Percentiles rank a stretch among this genome's conserved stretches.
Evolutionary conservation across 2,888 invertebrate species (phyloP).

Genomic region (Dioctria rufipes): DNA sequence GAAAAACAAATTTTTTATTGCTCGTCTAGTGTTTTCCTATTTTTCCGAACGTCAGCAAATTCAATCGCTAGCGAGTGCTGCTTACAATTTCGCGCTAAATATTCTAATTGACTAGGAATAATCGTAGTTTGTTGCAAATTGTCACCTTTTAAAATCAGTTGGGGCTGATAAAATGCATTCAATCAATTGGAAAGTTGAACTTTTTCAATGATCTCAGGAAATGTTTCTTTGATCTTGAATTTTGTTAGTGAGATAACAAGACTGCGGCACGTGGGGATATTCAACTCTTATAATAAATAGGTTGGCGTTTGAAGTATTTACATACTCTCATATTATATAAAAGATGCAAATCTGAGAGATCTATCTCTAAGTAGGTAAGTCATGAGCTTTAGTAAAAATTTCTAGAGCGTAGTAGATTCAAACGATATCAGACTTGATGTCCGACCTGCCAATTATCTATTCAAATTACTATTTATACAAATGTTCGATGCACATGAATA

Average conservation of each 20-base stretch:
- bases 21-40: background rate
- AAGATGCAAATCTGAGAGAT: no score
- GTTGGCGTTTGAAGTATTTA: no score
- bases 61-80: background rate
- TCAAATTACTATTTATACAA: no score
- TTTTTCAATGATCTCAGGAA: background rate
- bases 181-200: background rate
- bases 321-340: no score
- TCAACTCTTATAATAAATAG: background rate
- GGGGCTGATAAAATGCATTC: background rate
- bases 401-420: no score
- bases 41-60: background rate
- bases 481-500: no score
- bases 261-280: background rate
- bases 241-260: background rate
- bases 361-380: no score
- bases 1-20: background rate
- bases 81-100: no score
- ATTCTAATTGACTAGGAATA: background rate
- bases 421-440: no score
- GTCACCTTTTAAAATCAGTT: background rate
- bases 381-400: no score
- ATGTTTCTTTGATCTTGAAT: background rate
- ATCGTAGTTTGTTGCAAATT: background rate
- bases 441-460: no score